Base-by-base conservation (phyloP, 2,888 invertebrate species). In the Pimpla rufipes region DNA sequence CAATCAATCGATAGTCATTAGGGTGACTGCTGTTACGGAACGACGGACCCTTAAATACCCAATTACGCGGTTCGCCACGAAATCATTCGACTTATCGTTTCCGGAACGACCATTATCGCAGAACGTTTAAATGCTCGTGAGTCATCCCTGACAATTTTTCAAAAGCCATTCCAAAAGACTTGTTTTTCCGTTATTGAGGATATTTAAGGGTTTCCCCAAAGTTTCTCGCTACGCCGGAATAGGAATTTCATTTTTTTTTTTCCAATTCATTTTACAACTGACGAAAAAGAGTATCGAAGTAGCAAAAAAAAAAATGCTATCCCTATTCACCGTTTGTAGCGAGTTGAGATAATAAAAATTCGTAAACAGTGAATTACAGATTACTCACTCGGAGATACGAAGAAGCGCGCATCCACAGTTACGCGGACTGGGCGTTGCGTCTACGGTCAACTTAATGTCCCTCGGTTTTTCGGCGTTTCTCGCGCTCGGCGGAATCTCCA, bases 401-500 rank as follows among this genome's bases (percentile, higher is more conserved):
- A 96, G 94, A 62, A 93, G 87, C 81, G 92, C 92, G 79, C 96
- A 96, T 85, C 95, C 94, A 90, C 95, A 95, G 87, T 93, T 91
- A 74, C 91, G 90, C 81, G 94, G 93, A 85, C 93, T 94, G 82
- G 94, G 94, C 85, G 94, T 93, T 89, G 93, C 93, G 89, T 95
- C 95, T 81, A 95, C 91, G 11, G 95, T 94, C 71, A 96, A 93
- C 90, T 96, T 95, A 71, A 97, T 95, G 64, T 96, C 95, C 85
- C 95, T 94, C 79, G 94, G 94, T 23, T 95, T 95, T 23, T 95
- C 95, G 8, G 93, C 92, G 85, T 93, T 88, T 74, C 88, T 92
- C 16, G 93, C 93, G 45, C 93, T 94, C 62, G 96, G 95, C 47
- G 98, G 97, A 90, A 98, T 96, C 90, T 97, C 96, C 71, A 98